A percentile compares a stretch with the other conserved stretches of the same genome.
These are phyloP conservation scores for Eutolmus rufibarbis DNA, from an alignment of 2,888 invertebrate species.

Conservation along the genomic window DNA sequence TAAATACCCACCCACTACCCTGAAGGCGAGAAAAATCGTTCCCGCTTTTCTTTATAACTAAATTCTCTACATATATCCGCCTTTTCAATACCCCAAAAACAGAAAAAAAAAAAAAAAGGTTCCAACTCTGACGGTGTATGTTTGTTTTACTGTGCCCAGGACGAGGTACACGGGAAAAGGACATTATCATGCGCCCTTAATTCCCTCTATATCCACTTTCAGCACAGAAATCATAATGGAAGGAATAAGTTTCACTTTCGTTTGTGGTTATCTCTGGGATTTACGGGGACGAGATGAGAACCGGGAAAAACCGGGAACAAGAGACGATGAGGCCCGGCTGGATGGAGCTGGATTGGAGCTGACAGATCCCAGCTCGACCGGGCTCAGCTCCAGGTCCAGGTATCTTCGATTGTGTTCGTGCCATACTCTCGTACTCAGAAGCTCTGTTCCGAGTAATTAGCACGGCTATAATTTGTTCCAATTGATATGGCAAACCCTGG, in stretches of 20 bases:
- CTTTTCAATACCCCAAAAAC: neutral
- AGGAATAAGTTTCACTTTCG: slow-evolving; percentile 38
- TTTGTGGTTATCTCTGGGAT: slow-evolving; percentile 29
- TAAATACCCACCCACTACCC: neutral
- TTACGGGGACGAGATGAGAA: neutral
- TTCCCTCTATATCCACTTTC: slow-evolving; percentile 32
- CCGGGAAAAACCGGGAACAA: neutral
- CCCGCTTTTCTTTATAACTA: slow-evolving; percentile 23
- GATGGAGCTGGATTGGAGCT: neutral
- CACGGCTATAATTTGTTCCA: neutral
- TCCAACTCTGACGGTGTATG: slow-evolving; percentile 15
- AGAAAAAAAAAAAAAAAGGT: neutral
- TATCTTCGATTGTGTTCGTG: neutral
- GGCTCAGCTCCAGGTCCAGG: neutral
- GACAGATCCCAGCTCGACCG: neutral
- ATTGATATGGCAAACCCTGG: slow-evolving; percentile 8
- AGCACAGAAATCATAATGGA: slow-evolving; percentile 36
- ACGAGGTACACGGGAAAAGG: neutral
- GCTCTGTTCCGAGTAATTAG: neutral
- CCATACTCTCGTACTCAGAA: neutral
- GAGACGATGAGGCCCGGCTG: neutral
- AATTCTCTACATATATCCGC: slow-evolving; percentile 25
- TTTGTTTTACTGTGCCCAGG: neutral
- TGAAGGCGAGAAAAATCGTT: neutral
- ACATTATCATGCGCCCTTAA: slow-evolving; percentile 43